Base-by-base conservation (phyloP, 2,888 invertebrate species). In the Hemithea aestivaria region DNA sequence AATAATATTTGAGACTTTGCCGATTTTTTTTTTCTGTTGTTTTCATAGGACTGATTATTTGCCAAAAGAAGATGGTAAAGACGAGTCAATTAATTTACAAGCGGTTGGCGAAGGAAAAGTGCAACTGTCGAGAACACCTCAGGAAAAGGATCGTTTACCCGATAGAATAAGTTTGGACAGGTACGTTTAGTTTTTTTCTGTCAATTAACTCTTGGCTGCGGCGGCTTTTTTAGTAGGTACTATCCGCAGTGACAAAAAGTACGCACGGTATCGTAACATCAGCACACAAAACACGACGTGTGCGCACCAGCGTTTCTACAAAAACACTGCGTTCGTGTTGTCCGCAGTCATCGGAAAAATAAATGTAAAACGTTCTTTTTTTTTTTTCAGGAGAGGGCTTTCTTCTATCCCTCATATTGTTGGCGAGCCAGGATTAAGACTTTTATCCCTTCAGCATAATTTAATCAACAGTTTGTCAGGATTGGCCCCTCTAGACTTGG, bases 381-480 rank as follows among this genome's bases (percentile, higher is more conserved):
- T n/a, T n/a, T 9, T 7, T 75, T 74, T 35, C 69, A 90, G 94
- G 61, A 87, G 94, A 37, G 96, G 96, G 20, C 82, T 97, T 35
- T 93, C 93, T n/a, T 90, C 91, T 11, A 92, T 96, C 62, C 97
- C 97, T 0, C 87, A 92, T 45, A 91, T 97, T 57, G 92, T 94
- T 46, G 94, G 93, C 34, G 96, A 96, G 66, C 91, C 93, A 10
- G 92, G 92, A 50, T 85, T 97, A 40, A 89, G 96, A 36, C 88
- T 97, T 45, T 84, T 98, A 51, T 97, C 97, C 27, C 89, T 97
- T 44, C 97, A 98, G 71, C 97, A 97, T 80, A 98, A 98, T 87
- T 89, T 95, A 62, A 93, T 98, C 45, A 93, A 90, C 46, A 91
- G 90, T 62, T 89, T 96, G 51, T 90, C 93, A 44, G 91, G 92